phyloP scores from a whole-genome alignment of 2,113 vertebrate species.

The Ceyx margarethae region DNA sequence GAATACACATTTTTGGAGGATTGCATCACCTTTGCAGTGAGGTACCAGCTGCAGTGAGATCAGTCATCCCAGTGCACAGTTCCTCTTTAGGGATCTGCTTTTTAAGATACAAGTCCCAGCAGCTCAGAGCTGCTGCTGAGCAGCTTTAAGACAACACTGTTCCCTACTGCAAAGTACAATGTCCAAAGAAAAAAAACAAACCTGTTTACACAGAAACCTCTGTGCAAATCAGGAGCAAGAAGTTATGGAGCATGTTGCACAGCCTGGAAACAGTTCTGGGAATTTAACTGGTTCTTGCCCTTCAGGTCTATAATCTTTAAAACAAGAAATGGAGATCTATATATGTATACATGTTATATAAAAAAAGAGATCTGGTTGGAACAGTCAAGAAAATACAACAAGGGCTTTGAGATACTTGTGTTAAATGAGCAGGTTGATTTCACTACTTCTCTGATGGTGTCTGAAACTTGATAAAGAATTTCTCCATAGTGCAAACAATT shows the following conservation, averaged over 20 bases:
- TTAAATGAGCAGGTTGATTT: background rate
- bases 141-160: background rate
- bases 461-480: background rate
- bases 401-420: background rate
- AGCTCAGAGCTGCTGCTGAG: background rate
- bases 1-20: background rate
- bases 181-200: background rate
- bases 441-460: background rate
- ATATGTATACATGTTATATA: background rate
- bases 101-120: background rate
- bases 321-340: background rate
- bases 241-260: background rate
- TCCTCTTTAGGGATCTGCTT: constrained; percentile 37
- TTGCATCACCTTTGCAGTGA: background rate
- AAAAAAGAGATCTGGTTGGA: background rate
- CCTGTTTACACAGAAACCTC: background rate
- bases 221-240: background rate
- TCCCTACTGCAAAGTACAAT: background rate
- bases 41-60: background rate
- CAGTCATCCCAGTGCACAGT: constrained; percentile 15
- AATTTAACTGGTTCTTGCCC: background rate
- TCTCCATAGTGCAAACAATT: background rate
- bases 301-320: background rate
- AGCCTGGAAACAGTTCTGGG: background rate
- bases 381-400: background rate